Evolutionary conservation across 1,140 invertebrate genomes (phyloP), one percentile per base, ranked within the genome.

Genomic region (Trachymyrmex cornetzi): DNA sequence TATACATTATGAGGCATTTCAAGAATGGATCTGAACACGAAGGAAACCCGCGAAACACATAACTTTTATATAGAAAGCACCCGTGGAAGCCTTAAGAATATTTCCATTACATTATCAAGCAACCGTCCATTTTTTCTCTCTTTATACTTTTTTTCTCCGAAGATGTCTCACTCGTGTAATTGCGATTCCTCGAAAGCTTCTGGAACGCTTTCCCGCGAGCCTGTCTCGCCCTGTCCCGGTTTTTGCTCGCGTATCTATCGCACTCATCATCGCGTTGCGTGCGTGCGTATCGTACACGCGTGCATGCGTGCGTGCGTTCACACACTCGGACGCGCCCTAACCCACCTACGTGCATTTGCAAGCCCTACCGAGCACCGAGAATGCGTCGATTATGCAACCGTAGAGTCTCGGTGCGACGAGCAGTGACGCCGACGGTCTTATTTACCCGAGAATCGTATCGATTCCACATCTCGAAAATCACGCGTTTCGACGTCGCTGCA

Each of bases 331-430:
- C 79, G 77, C 50, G 59, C 59, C 72, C 66, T 79, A 86, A 81
- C 75, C 77, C 84, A 87, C 84, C 84, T 89, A 89, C 89, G 57
- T 80, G 59, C 59, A 27, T 59, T 88, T 38, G 74, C 82, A 79
- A 57, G 82, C 75, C 69, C 82, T 88, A 69, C 61, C 79, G 57
- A 88, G 77, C 64, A 86, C 27, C 77, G 88, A 79, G 89, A 89
- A 89, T 87, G 85, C 89, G 53, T 53, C 61, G 88, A 90, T 90
- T 90, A 90, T 75, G 89, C 88, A 90, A 90, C 59, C 71, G 55
- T 22, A 77, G 63, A 77, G 63, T 81, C 57, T 69, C 82, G 79
- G 38, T 55, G 88, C 88, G 66, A 87, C 72, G 53, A 75, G 66
- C 7, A 75, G 66, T 66, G 66, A 77, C 53, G 74, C 86, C 72